phyloP scores from a whole-genome alignment of 2,113 vertebrate species.

The Saccopteryx bilineata region DNA sequence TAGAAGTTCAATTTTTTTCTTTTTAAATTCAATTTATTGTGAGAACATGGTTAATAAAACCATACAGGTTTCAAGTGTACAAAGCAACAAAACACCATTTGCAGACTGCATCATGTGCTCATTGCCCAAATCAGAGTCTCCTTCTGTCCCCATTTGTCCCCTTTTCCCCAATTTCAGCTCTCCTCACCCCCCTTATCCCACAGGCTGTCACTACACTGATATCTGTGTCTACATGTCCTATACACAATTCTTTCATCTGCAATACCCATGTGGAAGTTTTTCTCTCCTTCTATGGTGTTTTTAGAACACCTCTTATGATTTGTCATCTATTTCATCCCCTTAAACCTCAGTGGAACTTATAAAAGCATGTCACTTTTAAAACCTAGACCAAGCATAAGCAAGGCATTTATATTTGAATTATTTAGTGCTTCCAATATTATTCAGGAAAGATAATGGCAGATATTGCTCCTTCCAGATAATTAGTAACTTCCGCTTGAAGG shows the following conservation, averaged over 20 bases:
- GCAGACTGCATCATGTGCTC: neutral
- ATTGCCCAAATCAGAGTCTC: neutral
- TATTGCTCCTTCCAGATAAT: slow-evolving; percentile 60
- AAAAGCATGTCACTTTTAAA: slow-evolving; percentile 33
- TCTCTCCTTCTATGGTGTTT: neutral
- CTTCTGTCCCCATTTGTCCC: neutral
- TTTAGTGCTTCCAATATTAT: slow-evolving; percentile 62
- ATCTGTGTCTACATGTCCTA: neutral
- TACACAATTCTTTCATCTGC: neutral
- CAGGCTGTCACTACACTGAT: neutral
- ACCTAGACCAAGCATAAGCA: neutral
- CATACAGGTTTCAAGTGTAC: neutral
- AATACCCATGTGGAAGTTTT: neutral
- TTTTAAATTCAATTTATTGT: neutral
- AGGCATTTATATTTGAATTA: slow-evolving; percentile 56
- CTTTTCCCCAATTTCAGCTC: neutral
- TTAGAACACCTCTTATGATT: neutral
- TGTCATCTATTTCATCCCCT: neutral
- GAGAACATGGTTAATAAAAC: neutral
- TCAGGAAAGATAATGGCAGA: slow-evolving; percentile 11
- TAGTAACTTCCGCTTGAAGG: slow-evolving; percentile 51
- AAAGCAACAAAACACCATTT: neutral
- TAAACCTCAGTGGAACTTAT: neutral
- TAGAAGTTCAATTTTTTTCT: neutral
- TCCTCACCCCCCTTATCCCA: neutral